Evolutionary conservation across 2,797 vertebrate genomes (phyloP), one percentile per base, ranked within the genome.

Genomic region (Carapus acus): DNA sequence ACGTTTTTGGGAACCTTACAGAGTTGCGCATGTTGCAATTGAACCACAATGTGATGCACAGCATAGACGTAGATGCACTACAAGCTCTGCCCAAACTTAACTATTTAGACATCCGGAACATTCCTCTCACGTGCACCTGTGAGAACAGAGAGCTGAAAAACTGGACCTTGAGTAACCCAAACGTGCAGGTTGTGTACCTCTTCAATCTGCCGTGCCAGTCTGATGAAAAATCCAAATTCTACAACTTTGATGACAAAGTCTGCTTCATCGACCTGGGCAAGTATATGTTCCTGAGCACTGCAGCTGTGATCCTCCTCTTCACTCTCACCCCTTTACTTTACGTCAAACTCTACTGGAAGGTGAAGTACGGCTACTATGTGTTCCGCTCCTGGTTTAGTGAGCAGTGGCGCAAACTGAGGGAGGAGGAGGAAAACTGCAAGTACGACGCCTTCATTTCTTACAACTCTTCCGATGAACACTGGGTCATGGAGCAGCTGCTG

Each of bases 401-500:
- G 44, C 86, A 82, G 40, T 91, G 90, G 90, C 83, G 80, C 31
- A 83, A 71, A 47, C 50, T 86, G 19, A 76, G 83, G 31, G 88
- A 89, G 1, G 62, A 89, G 31, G 87, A 89, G 31, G 85, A 91
- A 58, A 76, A 82, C 4, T 92, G 85, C 71, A 74, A 77, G 49
- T 93, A 91, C 9, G 90, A 93, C 23, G 91, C 90, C 1, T 94
- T 94, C 47, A 82, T 94, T 74, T 95, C 91, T 58, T 94, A 92
- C 63, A 92, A 90, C 50, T 89, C 86, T 2, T 82, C 75, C 7
- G 89, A 93, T 74, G 90, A 93, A 62, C 54, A 79, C 0, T 93
- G 91, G 91, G 86, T 93, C 13, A 84, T 90, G 67, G 63, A 89
- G 14, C 65, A 90, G 16, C 67, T 94, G 67, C 52, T 89, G 48